phyloP scores from a whole-genome alignment of 2,888 invertebrate genomes.

The Schizotus pectinicornis region DNA sequence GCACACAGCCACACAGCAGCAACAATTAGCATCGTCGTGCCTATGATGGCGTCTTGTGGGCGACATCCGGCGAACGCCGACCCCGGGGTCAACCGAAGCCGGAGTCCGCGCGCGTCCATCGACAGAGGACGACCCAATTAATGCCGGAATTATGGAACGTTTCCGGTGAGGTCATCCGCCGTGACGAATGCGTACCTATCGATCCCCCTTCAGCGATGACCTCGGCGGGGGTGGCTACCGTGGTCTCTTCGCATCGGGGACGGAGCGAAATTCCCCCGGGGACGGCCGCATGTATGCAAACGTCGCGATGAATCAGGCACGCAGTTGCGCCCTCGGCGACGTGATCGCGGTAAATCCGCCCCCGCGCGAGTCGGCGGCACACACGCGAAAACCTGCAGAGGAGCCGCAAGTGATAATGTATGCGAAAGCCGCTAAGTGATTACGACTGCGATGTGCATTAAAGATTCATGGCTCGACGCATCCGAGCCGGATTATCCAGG shows the following conservation, averaged over 20 bases:
- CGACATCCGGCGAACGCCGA: conserved; percentile 28
- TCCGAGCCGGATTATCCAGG: neutral
- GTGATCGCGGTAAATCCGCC: neutral
- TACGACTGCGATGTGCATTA: neutral
- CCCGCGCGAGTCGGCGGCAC: neutral
- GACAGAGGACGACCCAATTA: conserved; percentile 25
- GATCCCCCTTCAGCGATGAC: too few species aligned
- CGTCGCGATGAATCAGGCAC: conserved; percentile 45
- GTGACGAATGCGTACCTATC: conserved; percentile 14
- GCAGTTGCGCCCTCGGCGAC: neutral
- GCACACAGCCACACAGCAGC: conserved; percentile 13
- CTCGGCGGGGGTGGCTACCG: too few species aligned
- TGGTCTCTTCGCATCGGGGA: too few species aligned
- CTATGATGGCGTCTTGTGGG: conserved; percentile 22
- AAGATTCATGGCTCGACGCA: neutral
- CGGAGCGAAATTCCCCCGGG: neutral
- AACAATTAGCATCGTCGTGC: conserved; percentile 19
- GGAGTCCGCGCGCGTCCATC: conserved; percentile 16
- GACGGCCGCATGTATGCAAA: conserved; percentile 40
- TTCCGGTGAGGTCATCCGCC: conserved; percentile 28
- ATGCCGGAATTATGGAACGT: conserved; percentile 22
- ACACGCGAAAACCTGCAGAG: neutral
- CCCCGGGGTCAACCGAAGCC: conserved; percentile 25
- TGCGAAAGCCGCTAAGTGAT: neutral
- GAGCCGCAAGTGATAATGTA: neutral